Percentiles rank a stretch among this genome's conserved stretches.
phyloP scores from a whole-genome alignment of 2,113 vertebrate species.

The Todiramphus chloris region DNA sequence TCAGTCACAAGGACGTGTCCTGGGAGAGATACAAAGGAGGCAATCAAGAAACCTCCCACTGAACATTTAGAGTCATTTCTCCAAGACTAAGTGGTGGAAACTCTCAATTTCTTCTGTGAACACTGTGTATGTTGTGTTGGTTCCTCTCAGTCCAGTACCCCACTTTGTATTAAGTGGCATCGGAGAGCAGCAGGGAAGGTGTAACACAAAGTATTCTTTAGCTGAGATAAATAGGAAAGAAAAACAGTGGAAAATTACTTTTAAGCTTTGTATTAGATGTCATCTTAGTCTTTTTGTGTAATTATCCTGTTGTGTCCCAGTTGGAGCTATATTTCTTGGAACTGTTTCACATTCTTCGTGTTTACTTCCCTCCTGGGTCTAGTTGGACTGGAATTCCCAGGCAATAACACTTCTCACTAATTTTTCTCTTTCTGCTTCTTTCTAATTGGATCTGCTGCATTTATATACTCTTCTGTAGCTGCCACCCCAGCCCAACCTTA shows the following conservation, averaged over 20 bases:
- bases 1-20: neutral
- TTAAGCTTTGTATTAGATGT: neutral
- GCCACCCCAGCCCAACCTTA: neutral
- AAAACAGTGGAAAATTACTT: neutral
- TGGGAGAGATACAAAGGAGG: neutral
- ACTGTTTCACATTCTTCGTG: neutral
- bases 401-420: neutral
- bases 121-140: neutral
- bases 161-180: neutral
- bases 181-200: neutral
- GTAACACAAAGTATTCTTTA: neutral
- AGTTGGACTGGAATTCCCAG: neutral
- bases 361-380: neutral
- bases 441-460: neutral
- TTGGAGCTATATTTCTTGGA: neutral
- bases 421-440: slow-evolving; percentile 18
- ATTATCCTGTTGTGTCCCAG: neutral
- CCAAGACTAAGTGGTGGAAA: neutral
- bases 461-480: neutral
- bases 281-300: neutral
- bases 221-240: neutral
- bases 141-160: neutral
- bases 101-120: neutral
- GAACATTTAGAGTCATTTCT: neutral
- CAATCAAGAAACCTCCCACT: neutral